Conservation (phyloP, 2,888 invertebrate species). For the Ligdia adustata region DNA sequence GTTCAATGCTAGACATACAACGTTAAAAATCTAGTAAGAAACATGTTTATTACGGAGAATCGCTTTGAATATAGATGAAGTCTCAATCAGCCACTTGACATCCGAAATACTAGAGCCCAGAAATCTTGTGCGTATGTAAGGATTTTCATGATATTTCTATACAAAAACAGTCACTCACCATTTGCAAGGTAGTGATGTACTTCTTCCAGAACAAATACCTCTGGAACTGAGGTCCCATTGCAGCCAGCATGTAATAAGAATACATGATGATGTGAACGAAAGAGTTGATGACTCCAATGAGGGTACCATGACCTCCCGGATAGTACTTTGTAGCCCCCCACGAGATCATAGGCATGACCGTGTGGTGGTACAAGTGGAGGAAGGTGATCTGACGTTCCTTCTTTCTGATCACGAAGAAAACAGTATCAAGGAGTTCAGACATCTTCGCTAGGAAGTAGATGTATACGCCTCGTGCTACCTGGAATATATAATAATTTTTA, state of each 20-base stretch:
- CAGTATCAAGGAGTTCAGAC: slow-evolving; percentile 94
- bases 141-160: too few species aligned
- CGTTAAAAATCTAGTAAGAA: too few species aligned
- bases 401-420: slow-evolving; percentile 97
- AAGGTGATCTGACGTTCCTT: slow-evolving; percentile 95
- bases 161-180: slow-evolving; percentile 44
- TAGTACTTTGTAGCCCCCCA: slow-evolving; percentile 97
- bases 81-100: too few species aligned
- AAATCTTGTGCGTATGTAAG: too few species aligned
- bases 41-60: too few species aligned
- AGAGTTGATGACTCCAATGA: slow-evolving; percentile 95
- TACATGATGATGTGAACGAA: slow-evolving; percentile 98
- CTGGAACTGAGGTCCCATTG: slow-evolving; percentile 93
- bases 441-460: slow-evolving; percentile 95
- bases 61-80: too few species aligned
- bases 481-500: slow-evolving; percentile 40
- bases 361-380: slow-evolving; percentile 96
- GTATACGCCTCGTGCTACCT: slow-evolving; percentile 90
- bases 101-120: too few species aligned
- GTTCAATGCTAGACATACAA: too few species aligned
- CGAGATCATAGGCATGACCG: slow-evolving; percentile 96
- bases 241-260: slow-evolving; percentile 94
- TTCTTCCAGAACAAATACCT: slow-evolving; percentile 97
- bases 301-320: slow-evolving; percentile 95
- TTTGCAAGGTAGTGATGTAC: slow-evolving; percentile 91